phyloP scores from a whole-genome alignment of 2,797 vertebrate species.

The Pseudopleuronectes americanus region DNA sequence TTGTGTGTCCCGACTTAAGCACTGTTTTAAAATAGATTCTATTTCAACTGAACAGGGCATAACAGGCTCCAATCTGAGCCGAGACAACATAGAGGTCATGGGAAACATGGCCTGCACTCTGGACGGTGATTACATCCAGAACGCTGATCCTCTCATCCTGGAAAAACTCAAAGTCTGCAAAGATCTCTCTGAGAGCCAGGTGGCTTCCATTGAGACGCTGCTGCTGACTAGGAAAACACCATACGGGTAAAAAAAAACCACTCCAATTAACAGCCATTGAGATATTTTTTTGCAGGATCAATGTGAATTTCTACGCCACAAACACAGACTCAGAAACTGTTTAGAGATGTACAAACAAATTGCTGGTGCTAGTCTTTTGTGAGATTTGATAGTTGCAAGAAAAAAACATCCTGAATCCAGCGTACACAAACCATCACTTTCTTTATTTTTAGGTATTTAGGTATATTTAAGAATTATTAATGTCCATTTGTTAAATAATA shows the following conservation, averaged over 20 bases:
- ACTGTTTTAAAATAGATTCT: background rate
- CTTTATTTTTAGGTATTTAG: too few species aligned
- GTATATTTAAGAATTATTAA: too few species aligned
- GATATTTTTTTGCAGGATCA: too few species aligned
- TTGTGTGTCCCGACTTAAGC: too few species aligned
- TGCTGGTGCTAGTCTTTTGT: background rate
- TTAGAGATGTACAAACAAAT: background rate
- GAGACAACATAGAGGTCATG: slow-evolving; percentile 63
- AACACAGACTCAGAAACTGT: background rate
- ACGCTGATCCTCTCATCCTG: slow-evolving; percentile 72
- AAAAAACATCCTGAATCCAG: background rate
- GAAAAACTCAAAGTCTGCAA: slow-evolving; percentile 78
- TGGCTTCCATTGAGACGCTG: slow-evolving; percentile 60
- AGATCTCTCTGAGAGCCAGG: slow-evolving; percentile 67
- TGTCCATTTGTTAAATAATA: too few species aligned
- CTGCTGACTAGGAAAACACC: slow-evolving; percentile 69
- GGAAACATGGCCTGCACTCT: slow-evolving; percentile 77
- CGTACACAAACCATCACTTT: too few species aligned
- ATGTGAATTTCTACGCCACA: too few species aligned
- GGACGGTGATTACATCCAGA: slow-evolving; percentile 64
- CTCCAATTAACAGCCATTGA: background rate
- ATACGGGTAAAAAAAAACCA: slow-evolving; percentile 70
- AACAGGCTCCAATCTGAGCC: slow-evolving; percentile 53
- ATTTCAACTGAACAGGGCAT: slow-evolving; percentile 65
- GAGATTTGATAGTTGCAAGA: background rate